phyloP scores from a whole-genome alignment of 2,113 vertebrate species.

The Pyrgilauda ruficollis region DNA sequence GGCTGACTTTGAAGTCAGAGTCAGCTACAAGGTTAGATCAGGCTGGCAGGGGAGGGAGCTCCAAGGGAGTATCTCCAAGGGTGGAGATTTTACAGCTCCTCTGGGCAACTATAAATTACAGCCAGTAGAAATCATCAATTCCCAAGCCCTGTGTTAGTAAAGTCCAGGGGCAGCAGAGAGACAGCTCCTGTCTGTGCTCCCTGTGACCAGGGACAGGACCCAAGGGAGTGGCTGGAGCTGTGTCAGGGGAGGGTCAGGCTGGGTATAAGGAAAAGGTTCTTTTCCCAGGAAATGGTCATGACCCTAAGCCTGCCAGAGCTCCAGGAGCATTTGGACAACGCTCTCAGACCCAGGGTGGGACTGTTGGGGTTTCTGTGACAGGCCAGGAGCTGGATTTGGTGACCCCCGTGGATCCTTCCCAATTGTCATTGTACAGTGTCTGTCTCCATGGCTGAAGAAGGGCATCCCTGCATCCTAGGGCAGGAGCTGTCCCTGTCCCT shows the following conservation, averaged over 20 bases:
- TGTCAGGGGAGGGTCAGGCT: neutral
- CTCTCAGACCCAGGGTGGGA: neutral
- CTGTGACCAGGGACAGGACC: neutral
- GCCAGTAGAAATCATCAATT: neutral
- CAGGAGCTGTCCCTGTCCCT: neutral
- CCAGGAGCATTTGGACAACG: accelerated
- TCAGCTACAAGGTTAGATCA: neutral
- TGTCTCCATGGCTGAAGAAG: neutral
- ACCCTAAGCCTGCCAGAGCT: neutral
- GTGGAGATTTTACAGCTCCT: neutral
- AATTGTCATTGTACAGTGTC: neutral
- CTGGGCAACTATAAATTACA: neutral
- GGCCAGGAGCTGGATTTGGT: neutral
- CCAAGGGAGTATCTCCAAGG: neutral
- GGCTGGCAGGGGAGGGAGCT: neutral
- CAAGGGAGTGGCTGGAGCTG: neutral
- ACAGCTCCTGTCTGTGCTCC: neutral
- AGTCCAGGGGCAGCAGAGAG: neutral
- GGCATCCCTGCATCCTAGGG: neutral
- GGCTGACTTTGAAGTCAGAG: neutral
- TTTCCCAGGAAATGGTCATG: neutral
- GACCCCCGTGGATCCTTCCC: neutral
- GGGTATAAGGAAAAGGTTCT: neutral
- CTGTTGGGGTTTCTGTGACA: neutral
- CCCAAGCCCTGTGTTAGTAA: neutral